Percentiles rank a stretch among this genome's conserved stretches.
phyloP scores from a whole-genome alignment of 2,797 vertebrate species.

The Sylvia borin region DNA sequence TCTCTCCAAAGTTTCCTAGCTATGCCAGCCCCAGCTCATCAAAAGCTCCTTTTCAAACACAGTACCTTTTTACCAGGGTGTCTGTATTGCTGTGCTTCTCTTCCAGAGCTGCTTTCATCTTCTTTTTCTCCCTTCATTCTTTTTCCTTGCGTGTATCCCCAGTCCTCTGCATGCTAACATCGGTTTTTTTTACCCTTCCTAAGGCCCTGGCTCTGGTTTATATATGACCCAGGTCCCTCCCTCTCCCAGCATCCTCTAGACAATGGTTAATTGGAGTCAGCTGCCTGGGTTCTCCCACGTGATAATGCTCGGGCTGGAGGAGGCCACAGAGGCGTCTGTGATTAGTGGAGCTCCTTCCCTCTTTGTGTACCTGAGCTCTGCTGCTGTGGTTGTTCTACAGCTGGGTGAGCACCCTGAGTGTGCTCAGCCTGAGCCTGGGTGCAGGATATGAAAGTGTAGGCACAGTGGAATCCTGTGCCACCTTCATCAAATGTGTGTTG shows the following conservation, averaged over 20 bases:
- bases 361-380: neutral
- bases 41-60: conserved; percentile 13
- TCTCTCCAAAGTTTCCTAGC: conserved; percentile 14
- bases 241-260: neutral
- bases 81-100: neutral
- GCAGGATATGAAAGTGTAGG: neutral
- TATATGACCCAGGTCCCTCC: neutral
- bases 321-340: neutral
- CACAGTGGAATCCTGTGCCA: neutral
- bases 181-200: neutral
- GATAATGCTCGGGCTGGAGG: neutral
- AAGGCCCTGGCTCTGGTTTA: neutral
- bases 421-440: neutral
- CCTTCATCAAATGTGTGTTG: neutral
- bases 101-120: neutral
- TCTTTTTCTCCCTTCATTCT: neutral
- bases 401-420: neutral
- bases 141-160: neutral
- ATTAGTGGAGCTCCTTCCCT: neutral
- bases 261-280: neutral
- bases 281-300: neutral
- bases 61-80: neutral
- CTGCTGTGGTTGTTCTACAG: neutral
- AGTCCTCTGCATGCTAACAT: neutral
- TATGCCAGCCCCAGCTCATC: neutral